phyloP scores from a whole-genome alignment of 2,888 invertebrate species.

The Macrosiphum euphorbiae region DNA sequence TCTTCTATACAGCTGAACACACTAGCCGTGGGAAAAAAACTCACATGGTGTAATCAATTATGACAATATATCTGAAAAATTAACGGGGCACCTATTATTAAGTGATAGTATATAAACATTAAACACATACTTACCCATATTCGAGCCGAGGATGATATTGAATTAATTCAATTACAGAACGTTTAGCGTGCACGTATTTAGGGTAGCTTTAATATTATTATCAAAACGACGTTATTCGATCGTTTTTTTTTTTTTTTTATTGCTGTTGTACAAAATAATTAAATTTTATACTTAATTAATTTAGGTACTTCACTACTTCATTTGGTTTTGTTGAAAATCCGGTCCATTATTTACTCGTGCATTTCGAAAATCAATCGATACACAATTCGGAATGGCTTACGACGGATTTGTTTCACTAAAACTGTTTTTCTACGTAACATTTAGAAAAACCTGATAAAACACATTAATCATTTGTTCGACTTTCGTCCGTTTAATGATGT shows the following conservation, averaged over 20 bases:
- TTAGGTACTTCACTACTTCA: neutral
- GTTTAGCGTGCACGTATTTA: neutral
- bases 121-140: neutral
- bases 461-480: constrained; percentile 49
- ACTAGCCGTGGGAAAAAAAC: neutral
- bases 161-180: neutral
- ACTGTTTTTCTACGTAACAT: neutral
- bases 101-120: neutral
- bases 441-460: constrained; percentile 48
- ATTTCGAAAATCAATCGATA: neutral
- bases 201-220: neutral
- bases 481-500: neutral
- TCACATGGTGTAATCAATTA: neutral
- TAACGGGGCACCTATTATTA: neutral
- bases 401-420: constrained; percentile 17
- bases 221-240: neutral
- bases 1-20: neutral
- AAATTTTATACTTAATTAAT: neutral
- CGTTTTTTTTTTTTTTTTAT: neutral
- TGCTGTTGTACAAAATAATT: neutral
- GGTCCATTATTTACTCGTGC: neutral
- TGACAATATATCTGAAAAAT: neutral
- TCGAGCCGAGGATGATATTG: neutral
- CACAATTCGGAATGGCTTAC: neutral
- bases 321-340: neutral